These are phyloP conservation scores for Dynastes hyllus DNA, from an alignment of 2,888 invertebrate species.

Conservation along the genomic window DNA sequence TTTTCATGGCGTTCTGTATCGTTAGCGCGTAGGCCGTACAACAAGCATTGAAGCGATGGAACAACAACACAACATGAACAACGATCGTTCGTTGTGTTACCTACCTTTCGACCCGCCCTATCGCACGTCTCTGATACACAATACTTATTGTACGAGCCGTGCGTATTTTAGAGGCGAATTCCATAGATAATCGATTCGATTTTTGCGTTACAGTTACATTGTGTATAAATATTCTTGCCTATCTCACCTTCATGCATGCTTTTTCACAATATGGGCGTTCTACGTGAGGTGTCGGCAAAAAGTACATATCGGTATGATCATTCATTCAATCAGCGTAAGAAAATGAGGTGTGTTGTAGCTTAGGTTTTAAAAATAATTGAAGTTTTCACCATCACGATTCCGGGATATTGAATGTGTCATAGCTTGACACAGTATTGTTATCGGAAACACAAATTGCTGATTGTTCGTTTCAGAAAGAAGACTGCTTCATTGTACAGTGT, in stretches of 20 bases:
- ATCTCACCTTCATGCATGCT: constrained; percentile 7
- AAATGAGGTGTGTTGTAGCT: no score
- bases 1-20: constrained; percentile 24
- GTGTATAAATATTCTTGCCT: background rate
- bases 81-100: constrained; percentile 19
- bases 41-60: constrained; percentile 18
- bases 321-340: no score
- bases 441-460: no score
- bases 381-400: no score
- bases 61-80: constrained; percentile 25
- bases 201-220: constrained; percentile 35
- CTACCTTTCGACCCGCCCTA: constrained; percentile 23
- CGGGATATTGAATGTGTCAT: no score
- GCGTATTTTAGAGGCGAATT: constrained; percentile 42
- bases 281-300: no score
- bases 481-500: no score
- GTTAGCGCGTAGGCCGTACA: constrained; percentile 28
- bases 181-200: constrained; percentile 44
- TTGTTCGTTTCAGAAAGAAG: no score
- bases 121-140: constrained; percentile 37
- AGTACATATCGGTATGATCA: no score
- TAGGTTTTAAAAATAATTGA: no score
- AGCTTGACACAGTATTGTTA: no score
- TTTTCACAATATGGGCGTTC: background rate
- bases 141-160: constrained; percentile 31